Percentiles rank a stretch among this genome's conserved stretches.
phyloP scores from a whole-genome alignment of 2,888 invertebrate genomes.

The Bimastos eiseni region DNA sequence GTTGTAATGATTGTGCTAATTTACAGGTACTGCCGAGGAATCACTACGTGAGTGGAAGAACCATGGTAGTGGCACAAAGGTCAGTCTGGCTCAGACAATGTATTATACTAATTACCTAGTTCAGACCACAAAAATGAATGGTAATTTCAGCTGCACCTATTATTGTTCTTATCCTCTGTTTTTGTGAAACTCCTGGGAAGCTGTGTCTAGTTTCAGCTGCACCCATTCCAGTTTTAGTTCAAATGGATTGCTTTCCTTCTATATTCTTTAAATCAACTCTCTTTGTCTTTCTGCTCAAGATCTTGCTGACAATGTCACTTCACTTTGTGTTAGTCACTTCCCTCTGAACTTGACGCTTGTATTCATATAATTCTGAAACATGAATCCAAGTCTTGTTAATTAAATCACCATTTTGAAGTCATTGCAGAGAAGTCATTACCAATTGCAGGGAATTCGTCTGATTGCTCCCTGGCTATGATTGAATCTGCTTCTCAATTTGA shows the following conservation, averaged over 20 bases:
- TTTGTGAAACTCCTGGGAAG: background rate
- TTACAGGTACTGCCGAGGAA: background rate
- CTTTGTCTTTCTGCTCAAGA: background rate
- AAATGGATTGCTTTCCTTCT: background rate
- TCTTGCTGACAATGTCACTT: background rate
- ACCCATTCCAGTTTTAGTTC: background rate
- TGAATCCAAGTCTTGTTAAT: background rate
- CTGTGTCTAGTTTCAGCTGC: background rate
- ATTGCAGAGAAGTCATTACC: background rate
- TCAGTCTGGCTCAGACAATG: background rate
- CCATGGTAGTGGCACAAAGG: conserved; percentile 19
- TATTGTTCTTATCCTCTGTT: background rate
- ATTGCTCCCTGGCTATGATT: background rate
- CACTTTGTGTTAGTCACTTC: background rate
- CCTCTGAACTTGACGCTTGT: background rate
- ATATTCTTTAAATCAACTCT: background rate
- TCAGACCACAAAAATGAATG: background rate
- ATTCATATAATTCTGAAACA: background rate
- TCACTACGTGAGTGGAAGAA: conserved; percentile 14
- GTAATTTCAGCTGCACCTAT: background rate
- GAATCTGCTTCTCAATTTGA: background rate
- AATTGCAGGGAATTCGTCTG: background rate
- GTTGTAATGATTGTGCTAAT: background rate
- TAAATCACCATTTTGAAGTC: background rate
- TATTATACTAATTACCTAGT: background rate